Conservation (phyloP, 2,797 vertebrate species). For the Babyrousa celebensis region DNA sequence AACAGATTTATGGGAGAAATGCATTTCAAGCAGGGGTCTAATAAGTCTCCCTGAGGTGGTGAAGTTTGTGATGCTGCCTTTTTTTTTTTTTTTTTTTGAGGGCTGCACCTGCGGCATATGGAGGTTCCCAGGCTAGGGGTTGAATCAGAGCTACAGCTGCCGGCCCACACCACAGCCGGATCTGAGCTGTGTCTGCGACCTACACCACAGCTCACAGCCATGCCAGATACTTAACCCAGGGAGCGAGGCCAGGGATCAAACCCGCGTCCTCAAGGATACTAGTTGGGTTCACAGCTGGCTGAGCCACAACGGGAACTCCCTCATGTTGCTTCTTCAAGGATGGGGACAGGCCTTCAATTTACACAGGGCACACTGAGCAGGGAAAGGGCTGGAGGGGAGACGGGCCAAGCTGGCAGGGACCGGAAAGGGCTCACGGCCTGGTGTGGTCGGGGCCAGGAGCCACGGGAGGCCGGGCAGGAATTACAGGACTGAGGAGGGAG, state of each 20-base stretch:
- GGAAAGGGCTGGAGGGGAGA: neutral
- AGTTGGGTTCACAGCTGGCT: no score
- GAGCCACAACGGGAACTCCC: no score
- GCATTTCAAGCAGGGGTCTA: neutral
- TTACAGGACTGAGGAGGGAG: neutral
- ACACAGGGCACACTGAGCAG: neutral
- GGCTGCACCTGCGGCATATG: no score
- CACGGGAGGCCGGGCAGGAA: neutral
- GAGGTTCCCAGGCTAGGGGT: no score
- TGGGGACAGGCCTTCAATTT: neutral
- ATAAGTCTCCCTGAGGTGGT: neutral
- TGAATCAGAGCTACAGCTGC: no score
- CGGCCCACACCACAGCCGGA: no score
- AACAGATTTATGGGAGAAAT: neutral
- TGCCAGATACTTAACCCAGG: no score
- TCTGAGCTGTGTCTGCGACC: no score
- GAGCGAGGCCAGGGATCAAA: no score
- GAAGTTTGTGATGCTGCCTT: neutral
- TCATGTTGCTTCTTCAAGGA: neutral
- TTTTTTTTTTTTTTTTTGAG: no score
- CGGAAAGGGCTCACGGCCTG: neutral
- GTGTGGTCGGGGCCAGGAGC: neutral
- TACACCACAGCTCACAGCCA: no score
- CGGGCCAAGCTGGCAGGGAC: rapidly evolving
- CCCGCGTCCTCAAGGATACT: no score